Evolutionary conservation across 2,888 invertebrate genomes (phyloP).

Genomic region (Hydrotaea cyrtoneurina): DNA sequence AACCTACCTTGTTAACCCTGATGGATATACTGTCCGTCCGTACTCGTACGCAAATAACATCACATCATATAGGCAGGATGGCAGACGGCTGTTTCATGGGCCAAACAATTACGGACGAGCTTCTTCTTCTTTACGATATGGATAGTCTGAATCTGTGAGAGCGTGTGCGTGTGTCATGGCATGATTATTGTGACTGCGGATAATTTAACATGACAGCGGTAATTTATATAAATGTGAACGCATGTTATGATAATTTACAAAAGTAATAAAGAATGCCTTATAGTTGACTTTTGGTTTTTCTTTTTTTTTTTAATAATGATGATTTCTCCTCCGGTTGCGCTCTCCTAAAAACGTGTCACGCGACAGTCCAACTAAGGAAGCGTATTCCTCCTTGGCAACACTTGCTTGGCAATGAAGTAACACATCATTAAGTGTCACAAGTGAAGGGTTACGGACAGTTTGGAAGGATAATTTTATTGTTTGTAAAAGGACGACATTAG

Average conservation of each 20-base stretch:
- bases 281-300: not conserved
- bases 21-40: not conserved
- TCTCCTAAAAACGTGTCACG: not conserved
- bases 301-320: not conserved
- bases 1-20: slow-evolving; percentile 6
- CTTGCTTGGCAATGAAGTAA: not conserved
- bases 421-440: not conserved
- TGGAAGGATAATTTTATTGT: not conserved
- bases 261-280: not conserved
- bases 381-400: not conserved
- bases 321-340: not conserved
- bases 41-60: not conserved
- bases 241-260: slow-evolving; percentile 8
- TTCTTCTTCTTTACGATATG: too few relatives aligned
- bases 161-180: not conserved
- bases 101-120: not conserved
- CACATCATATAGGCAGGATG: not conserved
- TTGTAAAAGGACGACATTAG: not conserved
- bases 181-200: not conserved
- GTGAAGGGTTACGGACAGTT: not conserved
- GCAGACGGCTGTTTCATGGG: not conserved
- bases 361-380: not conserved
- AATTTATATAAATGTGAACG: slow-evolving; percentile 5
- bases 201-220: slow-evolving; percentile 1
- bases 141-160: too few relatives aligned